A percentile compares a stretch with the other conserved stretches of the same genome.
Evolutionary conservation across 2,888 invertebrate genomes (phyloP).

Genomic region (Panzeria rudis): DNA sequence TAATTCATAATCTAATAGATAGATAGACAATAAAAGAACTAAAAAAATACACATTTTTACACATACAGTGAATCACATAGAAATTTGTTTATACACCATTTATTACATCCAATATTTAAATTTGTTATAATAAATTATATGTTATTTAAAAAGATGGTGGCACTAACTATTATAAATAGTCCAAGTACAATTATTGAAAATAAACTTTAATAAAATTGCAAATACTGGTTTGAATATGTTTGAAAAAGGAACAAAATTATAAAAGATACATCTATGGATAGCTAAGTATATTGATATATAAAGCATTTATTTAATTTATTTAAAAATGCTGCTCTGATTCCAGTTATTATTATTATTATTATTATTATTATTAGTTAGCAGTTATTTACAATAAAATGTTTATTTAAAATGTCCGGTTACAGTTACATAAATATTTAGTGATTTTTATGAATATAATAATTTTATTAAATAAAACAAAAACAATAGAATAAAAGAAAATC

Average conservation of each 20-base stretch:
- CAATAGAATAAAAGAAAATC: not conserved
- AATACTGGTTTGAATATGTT: slow-evolving; percentile 26
- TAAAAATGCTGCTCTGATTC: slow-evolving; percentile 41
- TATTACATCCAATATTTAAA: slow-evolving; percentile 81
- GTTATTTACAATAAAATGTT: slow-evolving; percentile 35
- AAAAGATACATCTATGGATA: slow-evolving; percentile 42
- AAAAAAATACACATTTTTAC: slow-evolving; percentile 69
- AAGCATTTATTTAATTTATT: slow-evolving; percentile 39
- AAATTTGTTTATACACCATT: slow-evolving; percentile 80
- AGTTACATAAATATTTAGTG: slow-evolving; percentile 14
- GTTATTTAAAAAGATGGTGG: not conserved
- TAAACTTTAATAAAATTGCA: slow-evolving; percentile 29
- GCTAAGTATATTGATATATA: slow-evolving; percentile 34
- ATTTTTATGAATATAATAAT: slow-evolving; percentile 43
- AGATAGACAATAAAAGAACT: slow-evolving; percentile 41
- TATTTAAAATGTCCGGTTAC: not conserved
- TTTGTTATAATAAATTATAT: slow-evolving; percentile 59
- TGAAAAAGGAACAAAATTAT: slow-evolving; percentile 40
- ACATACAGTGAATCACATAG: slow-evolving; percentile 83
- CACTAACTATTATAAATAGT: not conserved
- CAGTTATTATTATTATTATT: not conserved
- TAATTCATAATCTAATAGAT: slow-evolving; percentile 44
- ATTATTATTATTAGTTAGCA: slow-evolving; percentile 6
- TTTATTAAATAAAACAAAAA: slow-evolving; percentile 7
- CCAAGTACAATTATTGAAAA: slow-evolving; percentile 37